Percentiles rank a stretch among this genome's conserved stretches.
phyloP scores from a whole-genome alignment of 1,140 invertebrate species.

The Dendroctonus valens region DNA sequence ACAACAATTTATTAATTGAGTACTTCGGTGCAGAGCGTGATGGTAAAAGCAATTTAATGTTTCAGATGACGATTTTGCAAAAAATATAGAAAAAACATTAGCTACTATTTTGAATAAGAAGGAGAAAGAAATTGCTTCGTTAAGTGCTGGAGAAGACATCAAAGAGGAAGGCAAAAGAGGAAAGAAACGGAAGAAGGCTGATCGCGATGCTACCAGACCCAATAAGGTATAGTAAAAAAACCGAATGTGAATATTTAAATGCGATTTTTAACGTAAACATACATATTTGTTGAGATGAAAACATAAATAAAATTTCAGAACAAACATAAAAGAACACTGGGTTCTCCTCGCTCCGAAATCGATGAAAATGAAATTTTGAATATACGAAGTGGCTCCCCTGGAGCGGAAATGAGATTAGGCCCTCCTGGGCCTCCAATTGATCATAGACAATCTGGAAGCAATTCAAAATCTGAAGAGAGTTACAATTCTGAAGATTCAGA shows the following conservation, averaged over 20 bases:
- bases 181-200: conserved; percentile 35
- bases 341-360: conserved; percentile 54
- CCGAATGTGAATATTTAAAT: too few relatives aligned
- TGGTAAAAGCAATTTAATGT: conserved; percentile 35
- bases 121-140: conserved; percentile 42
- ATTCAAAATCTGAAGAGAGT: conserved; percentile 39
- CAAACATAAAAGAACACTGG: conserved; percentile 48
- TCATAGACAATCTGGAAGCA: conserved; percentile 12
- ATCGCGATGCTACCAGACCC: conserved; percentile 9
- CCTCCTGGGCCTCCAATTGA: conserved; percentile 1
- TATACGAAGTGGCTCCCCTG: conserved; percentile 68
- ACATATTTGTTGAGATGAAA: too few relatives aligned
- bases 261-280: too few relatives aligned
- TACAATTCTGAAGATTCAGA: conserved; percentile 43
- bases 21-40: too few relatives aligned
- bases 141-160: conserved; percentile 41
- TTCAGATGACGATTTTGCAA: conserved; percentile 70
- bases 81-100: conserved; percentile 73
- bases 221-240: not conserved
- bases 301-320: conserved; percentile 35
- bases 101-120: conserved; percentile 62
- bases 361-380: conserved; percentile 79
- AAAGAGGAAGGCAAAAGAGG: conserved; percentile 48
- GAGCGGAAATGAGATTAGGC: conserved; percentile 12
- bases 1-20: conserved; percentile 25